A percentile compares a stretch with the other conserved stretches of the same genome.
Conservation (phyloP, 2,888 invertebrate species). For the Cantharis lateralis region DNA sequence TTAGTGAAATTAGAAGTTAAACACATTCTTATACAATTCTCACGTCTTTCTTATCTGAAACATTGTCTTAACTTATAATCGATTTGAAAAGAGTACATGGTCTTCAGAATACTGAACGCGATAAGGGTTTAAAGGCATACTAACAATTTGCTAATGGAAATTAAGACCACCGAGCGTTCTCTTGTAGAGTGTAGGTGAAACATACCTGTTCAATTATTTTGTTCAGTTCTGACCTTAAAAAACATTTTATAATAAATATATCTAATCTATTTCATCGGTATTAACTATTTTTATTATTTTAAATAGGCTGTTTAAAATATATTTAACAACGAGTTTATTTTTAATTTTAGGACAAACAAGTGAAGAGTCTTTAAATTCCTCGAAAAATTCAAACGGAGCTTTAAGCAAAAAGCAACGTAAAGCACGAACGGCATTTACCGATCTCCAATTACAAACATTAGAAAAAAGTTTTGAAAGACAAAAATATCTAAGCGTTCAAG, state of each 20-base stretch:
- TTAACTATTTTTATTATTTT: not conserved
- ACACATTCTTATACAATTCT: slow-evolving; percentile 36
- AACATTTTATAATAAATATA: not conserved
- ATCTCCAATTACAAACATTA: slow-evolving; percentile 93
- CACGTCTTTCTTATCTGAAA: slow-evolving; percentile 47
- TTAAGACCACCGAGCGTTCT: slow-evolving; percentile 35
- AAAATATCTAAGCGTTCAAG: slow-evolving; percentile 96
- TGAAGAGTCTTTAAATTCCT: slow-evolving; percentile 74
- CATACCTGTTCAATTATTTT: slow-evolving; percentile 6
- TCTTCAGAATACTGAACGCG: slow-evolving; percentile 47
- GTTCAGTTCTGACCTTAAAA: slow-evolving; percentile 15
- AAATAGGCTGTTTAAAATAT: not conserved
- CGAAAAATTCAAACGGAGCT: slow-evolving; percentile 58
- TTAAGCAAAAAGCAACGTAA: slow-evolving; percentile 93
- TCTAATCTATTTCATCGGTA: not conserved
- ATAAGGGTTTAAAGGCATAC: slow-evolving; percentile 42
- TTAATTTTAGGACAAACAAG: slow-evolving; percentile 77
- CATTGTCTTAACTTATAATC: slow-evolving; percentile 57
- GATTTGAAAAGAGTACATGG: slow-evolving; percentile 53
- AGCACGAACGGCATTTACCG: slow-evolving; percentile 97
- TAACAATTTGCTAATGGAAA: slow-evolving; percentile 17
- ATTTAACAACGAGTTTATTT: not conserved
- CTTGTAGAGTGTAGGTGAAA: slow-evolving; percentile 25
- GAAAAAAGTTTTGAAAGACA: slow-evolving; percentile 97
- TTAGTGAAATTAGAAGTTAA: slow-evolving; percentile 45